Evolutionary conservation across 1,140 invertebrate species (phyloP).

Genomic region (Portunus trituberculatus): DNA sequence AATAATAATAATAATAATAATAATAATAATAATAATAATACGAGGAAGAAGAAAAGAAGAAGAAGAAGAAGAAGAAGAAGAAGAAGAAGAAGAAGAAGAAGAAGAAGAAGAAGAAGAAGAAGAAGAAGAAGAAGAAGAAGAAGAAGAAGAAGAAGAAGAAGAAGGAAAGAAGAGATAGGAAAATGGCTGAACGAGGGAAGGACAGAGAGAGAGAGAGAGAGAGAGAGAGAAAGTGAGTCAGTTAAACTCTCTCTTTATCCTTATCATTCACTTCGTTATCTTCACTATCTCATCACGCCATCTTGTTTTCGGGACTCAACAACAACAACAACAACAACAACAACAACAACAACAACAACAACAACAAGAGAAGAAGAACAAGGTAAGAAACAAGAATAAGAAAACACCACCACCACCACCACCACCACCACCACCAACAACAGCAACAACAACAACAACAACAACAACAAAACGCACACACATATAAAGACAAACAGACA

Average conservation of each 20-base stretch:
- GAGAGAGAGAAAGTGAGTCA: background rate
- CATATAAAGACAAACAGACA: too few species aligned
- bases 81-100: background rate
- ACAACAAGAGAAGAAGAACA: background rate
- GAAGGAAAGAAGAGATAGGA: background rate
- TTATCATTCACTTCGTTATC: too few species aligned
- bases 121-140: background rate
- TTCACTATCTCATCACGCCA: too few species aligned
- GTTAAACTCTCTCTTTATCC: too few species aligned
- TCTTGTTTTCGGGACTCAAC: too few species aligned
- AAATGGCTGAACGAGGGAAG: background rate
- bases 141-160: background rate
- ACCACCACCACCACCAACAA: too few species aligned
- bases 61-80: background rate
- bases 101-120: background rate
- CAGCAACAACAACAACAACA: too few species aligned
- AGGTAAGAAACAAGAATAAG: background rate
- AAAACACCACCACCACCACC: too few species aligned
- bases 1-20: background rate
- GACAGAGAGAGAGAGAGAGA: background rate
- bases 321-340: too few species aligned
- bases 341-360: too few species aligned
- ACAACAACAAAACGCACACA: background rate
- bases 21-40: background rate
- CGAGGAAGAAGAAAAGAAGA: background rate